Conservation (phyloP, 1,140 invertebrate species). For the Bombus picipes region DNA sequence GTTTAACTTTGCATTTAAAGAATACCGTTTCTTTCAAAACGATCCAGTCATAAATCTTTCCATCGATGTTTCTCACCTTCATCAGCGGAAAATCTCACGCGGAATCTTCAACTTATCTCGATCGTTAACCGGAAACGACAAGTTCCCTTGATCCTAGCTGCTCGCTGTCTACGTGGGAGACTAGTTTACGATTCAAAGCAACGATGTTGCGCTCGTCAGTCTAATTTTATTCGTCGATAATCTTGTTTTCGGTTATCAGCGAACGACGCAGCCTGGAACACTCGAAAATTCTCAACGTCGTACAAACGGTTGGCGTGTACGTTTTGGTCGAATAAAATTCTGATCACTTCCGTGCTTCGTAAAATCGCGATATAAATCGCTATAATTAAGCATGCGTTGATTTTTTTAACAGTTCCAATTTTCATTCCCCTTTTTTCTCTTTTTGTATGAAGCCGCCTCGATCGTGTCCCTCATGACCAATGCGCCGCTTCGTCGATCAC, state of each 20-base stretch:
- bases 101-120: neutral
- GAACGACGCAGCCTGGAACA: constrained; percentile 3
- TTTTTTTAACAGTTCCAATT: neutral
- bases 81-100: neutral
- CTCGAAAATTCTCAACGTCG: neutral
- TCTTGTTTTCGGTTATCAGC: neutral
- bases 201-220: neutral
- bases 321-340: neutral
- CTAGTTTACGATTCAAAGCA: constrained; percentile 18
- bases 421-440: too few species aligned
- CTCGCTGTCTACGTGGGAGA: constrained; percentile 7
- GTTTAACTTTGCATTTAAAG: constrained; percentile 1
- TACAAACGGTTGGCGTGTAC: neutral
- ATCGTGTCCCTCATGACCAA: constrained; percentile 16
- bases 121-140: neutral
- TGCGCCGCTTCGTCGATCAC: constrained; percentile 44
- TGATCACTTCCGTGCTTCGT: neutral
- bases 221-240: constrained; percentile 7
- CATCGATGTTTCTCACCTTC: neutral
- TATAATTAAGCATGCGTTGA: neutral
- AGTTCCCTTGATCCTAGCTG: neutral
- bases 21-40: neutral
- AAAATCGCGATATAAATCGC: neutral
- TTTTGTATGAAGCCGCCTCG: neutral
- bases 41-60: neutral